phyloP scores from a whole-genome alignment of 2,888 invertebrate genomes.

The Allolobophora icterica region DNA sequence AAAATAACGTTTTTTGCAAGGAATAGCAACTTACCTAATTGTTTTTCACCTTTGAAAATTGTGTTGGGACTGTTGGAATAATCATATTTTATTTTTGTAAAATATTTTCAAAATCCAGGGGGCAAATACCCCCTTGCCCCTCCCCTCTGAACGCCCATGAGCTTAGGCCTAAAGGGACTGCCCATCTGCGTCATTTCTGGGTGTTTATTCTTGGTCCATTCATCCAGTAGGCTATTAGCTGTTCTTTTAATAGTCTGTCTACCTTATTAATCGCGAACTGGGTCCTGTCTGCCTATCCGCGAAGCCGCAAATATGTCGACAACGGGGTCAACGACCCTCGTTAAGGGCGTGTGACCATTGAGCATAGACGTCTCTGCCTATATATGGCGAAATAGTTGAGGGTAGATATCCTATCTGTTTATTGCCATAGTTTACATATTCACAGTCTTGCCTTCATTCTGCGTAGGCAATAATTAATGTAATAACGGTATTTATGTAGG shows the following conservation, averaged over 20 bases:
- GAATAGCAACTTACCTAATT: too few species aligned
- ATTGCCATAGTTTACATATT: neutral
- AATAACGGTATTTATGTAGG: neutral
- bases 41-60: too few species aligned
- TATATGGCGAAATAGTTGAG: neutral
- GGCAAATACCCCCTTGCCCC: too few species aligned
- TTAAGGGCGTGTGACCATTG: neutral
- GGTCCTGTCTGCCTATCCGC: neutral
- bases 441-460: neutral
- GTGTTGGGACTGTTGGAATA: too few species aligned
- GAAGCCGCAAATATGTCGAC: neutral
- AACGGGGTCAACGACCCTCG: neutral
- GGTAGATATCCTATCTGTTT: too few species aligned
- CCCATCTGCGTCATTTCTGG: neutral
- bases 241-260: neutral
- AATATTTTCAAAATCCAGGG: too few species aligned
- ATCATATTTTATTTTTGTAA: too few species aligned
- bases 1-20: too few species aligned
- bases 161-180: too few species aligned
- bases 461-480: neutral
- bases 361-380: neutral
- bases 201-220: neutral
- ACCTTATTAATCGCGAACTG: neutral
- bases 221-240: neutral
- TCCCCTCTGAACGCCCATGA: too few species aligned